These are phyloP conservation scores for Andricus quercusramuli DNA, from an alignment of 2,888 invertebrate species.

Conservation along the genomic window DNA sequence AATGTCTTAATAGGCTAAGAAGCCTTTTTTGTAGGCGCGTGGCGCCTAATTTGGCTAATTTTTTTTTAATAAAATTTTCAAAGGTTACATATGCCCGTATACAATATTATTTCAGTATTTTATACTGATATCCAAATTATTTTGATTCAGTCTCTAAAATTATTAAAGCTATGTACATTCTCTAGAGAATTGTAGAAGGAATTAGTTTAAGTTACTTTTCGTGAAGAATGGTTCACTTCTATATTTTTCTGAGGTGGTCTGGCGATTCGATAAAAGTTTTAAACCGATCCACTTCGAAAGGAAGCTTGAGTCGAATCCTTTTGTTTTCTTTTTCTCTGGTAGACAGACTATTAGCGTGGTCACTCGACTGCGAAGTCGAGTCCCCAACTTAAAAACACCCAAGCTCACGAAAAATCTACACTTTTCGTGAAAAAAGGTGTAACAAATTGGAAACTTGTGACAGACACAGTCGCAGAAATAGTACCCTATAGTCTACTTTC, in stretches of 20 bases:
- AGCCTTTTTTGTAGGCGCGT: too few species aligned
- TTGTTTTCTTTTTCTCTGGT: constrained; percentile 30
- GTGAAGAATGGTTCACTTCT: constrained; percentile 11
- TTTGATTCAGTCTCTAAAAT: neutral
- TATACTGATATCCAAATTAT: too few species aligned
- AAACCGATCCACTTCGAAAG: constrained; percentile 26
- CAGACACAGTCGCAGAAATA: constrained; percentile 9
- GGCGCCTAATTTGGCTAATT: too few species aligned
- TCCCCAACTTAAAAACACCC: constrained; percentile 41
- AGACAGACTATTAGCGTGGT: constrained; percentile 47
- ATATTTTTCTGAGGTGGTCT: constrained; percentile 17
- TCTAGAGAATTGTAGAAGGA: neutral
- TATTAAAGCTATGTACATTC: neutral
- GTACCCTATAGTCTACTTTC: neutral
- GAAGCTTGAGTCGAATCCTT: constrained; percentile 39
- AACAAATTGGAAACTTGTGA: constrained; percentile 1
- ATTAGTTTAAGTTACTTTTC: constrained; percentile 15
- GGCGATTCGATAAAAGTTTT: constrained; percentile 17
- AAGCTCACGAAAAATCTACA: constrained; percentile 7
- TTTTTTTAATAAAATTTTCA: too few species aligned
- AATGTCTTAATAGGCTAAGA: too few species aligned
- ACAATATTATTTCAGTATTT: too few species aligned
- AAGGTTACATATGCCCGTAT: too few species aligned
- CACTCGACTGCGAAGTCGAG: constrained; percentile 45
- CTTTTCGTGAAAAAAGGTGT: neutral